Evolutionary conservation across 2,888 invertebrate species (phyloP).

Genomic region (Adelphocoris suturalis): DNA sequence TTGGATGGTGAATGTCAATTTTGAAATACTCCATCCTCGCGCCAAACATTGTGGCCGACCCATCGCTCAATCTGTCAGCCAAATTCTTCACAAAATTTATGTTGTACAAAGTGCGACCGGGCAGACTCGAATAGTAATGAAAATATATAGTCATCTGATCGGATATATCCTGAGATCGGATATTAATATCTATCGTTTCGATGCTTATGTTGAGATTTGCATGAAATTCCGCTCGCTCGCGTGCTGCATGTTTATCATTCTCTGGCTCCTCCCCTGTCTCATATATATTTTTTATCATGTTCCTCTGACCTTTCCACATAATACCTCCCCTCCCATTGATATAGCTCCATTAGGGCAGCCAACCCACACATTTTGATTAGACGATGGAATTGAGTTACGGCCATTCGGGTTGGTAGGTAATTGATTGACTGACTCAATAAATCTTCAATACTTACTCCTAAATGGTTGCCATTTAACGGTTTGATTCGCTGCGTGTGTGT

Average conservation of each 20-base stretch:
- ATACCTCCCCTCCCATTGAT: background rate
- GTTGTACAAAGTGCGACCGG: too few relatives aligned
- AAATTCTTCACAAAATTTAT: too few relatives aligned
- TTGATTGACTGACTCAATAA: background rate
- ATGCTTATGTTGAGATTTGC: background rate
- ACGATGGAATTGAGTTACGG: background rate
- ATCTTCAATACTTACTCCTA: background rate
- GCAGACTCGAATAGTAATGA: too few relatives aligned
- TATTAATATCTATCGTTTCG: too few relatives aligned
- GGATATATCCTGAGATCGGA: too few relatives aligned
- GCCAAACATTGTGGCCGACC: too few relatives aligned
- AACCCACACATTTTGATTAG: background rate
- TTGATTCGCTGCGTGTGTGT: too few relatives aligned
- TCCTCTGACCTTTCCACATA: background rate
- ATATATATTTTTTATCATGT: background rate
- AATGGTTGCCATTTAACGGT: background rate
- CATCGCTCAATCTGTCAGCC: too few relatives aligned
- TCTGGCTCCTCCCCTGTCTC: background rate
- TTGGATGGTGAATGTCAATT: too few relatives aligned
- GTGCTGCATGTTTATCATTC: slow-evolving; percentile 18
- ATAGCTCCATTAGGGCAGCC: background rate
- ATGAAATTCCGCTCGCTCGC: background rate
- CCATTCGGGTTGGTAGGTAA: background rate
- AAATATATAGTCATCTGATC: too few relatives aligned
- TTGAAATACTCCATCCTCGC: too few relatives aligned